Percentiles rank a stretch among this genome's conserved stretches.
These are phyloP conservation scores for Tauraco erythrolophus DNA, from an alignment of 2,113 vertebrate species.

Conservation along the genomic window DNA sequence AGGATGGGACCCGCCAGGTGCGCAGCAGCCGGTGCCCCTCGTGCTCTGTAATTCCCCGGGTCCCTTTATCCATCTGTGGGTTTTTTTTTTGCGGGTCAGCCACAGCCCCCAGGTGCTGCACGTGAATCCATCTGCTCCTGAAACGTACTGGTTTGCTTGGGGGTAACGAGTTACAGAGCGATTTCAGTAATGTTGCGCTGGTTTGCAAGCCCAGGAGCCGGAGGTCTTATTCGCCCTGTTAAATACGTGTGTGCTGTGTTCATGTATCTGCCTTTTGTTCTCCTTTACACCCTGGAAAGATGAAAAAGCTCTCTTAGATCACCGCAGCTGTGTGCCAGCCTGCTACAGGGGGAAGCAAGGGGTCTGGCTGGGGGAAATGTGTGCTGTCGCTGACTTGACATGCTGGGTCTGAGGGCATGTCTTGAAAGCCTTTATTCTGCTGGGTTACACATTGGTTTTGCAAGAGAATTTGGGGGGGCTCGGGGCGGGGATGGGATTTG, in stretches of 20 bases:
- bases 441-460: fast-evolving
- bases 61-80: not conserved
- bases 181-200: not conserved
- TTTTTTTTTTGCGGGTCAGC: not conserved
- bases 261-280: not conserved
- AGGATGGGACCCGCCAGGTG: fast-evolving
- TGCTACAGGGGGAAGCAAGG: fast-evolving
- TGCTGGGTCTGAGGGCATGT: not conserved
- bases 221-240: not conserved
- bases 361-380: not conserved
- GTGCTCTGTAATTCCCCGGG: fast-evolving
- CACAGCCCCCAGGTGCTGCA: fast-evolving
- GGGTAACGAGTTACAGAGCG: fast-evolving
- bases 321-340: not conserved
- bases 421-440: not conserved
- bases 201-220: not conserved
- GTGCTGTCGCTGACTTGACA: not conserved
- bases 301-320: not conserved
- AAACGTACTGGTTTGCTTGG: fast-evolving
- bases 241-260: fast-evolving
- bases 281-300: not conserved
- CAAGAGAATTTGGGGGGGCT: not conserved
- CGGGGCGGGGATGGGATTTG: fast-evolving
- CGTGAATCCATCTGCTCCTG: not conserved
- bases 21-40: no score